Base-by-base conservation (phyloP, 1,140 invertebrate genomes). In the Drosophila auraria region DNA sequence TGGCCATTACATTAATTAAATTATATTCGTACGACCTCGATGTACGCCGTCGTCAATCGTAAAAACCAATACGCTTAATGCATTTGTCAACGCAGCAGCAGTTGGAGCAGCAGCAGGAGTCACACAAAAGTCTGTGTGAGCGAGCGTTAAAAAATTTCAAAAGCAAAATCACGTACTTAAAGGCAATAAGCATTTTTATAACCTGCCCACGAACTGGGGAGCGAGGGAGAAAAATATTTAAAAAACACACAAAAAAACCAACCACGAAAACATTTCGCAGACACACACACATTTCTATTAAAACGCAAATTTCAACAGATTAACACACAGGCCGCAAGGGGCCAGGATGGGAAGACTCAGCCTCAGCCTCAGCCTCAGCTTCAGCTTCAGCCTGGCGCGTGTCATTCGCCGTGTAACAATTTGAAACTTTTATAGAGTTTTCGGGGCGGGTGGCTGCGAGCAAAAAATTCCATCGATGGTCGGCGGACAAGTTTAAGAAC, bases 271-370 rank as follows among this genome's bases (percentile, higher is more conserved):
- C 42, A 54, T 27, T 30, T 73, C 30, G 23, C 36, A 33, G 60
- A 25, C 38, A 65, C 57, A 49, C 54, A 51, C 62, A 89, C 56
- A 89, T 80, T 89, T 87, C 80, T 87, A 89, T 87, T 83, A 83
- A 87, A 87, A 87, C 80, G 77, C 83, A 87, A 87, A 87, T 87
- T 87, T 87, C 83, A 83, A 87, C 80, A 87, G 83, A 87, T 87
- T 87, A 87, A 78, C 83, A 87, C 83, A 70, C 61, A 69, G 77
- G 45, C 40, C 64, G 58, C 53, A 44, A 44, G 53, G 58, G 38
- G 40, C 59, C 17, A 17, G 33, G 20, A 54, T 11, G 62, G 36
- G 36, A n/a, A 33, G 14, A 15, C 23, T n/a, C 17, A 15, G 20
- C 40, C 12, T 20, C 44, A 58, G 45, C 45, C 27, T 14, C 47